A percentile compares a stretch with the other conserved stretches of the same genome.
These are phyloP conservation scores for Thecocarcelia acutangulata DNA, from an alignment of 2,888 invertebrate genomes.

Conservation along the genomic window DNA sequence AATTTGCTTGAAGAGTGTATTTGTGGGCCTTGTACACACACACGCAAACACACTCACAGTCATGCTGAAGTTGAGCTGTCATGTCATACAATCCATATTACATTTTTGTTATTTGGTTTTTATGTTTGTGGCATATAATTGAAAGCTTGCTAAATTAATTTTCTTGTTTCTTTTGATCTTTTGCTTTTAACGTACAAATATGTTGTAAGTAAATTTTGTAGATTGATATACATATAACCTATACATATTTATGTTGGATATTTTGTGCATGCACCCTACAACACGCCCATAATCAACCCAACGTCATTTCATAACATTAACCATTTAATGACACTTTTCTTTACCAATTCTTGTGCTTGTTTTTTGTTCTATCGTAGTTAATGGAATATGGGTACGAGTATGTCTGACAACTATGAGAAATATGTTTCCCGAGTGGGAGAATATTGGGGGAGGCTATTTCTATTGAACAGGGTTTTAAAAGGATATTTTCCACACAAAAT, in stretches of 20 bases:
- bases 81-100: slow-evolving; percentile 66
- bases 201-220: background rate
- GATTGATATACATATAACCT: background rate
- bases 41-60: background rate
- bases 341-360: slow-evolving; percentile 23
- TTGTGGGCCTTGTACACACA: too few species aligned
- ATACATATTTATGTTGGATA: background rate
- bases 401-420: slow-evolving; percentile 34
- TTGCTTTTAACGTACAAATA: slow-evolving; percentile 48
- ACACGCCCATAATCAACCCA: slow-evolving; percentile 38
- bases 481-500: background rate
- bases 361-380: slow-evolving; percentile 29
- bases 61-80: slow-evolving; percentile 53
- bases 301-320: slow-evolving; percentile 57
- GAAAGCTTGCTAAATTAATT: slow-evolving; percentile 81
- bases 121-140: slow-evolving; percentile 81
- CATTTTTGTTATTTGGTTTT: slow-evolving; percentile 68
- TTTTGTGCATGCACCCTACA: slow-evolving; percentile 33
- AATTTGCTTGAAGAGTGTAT: background rate
- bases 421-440: background rate
- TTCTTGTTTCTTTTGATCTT: slow-evolving; percentile 73
- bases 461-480: background rate
- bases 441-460: background rate
- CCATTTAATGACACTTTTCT: slow-evolving; percentile 65
- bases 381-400: slow-evolving; percentile 15